Conservation (phyloP, 2,797 vertebrate species). For the Chelmon rostratus region DNA sequence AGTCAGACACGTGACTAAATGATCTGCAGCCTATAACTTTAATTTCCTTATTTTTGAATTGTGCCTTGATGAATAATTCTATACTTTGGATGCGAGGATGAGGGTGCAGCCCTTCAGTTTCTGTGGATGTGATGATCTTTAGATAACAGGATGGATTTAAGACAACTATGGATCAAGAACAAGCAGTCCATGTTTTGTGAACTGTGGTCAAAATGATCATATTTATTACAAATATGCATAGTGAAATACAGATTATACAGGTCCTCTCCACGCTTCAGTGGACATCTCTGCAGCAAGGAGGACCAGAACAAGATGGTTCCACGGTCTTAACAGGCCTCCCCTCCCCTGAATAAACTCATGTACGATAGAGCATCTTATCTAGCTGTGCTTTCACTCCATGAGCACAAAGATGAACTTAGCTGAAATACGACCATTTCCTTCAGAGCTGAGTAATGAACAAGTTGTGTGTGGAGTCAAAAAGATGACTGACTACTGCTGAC, state of each 20-base stretch:
- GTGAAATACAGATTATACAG: conserved; percentile 24
- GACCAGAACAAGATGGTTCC: not conserved
- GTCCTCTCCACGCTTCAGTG: conserved; percentile 1
- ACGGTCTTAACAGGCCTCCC: not conserved
- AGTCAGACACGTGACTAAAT: too few relatives aligned
- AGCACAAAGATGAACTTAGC: not conserved
- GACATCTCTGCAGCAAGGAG: not conserved
- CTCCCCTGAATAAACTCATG: not conserved
- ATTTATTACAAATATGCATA: conserved; percentile 56
- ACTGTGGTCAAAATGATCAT: conserved; percentile 32
- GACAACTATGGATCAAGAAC: not conserved
- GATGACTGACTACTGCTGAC: not conserved
- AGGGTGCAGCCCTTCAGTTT: not conserved
- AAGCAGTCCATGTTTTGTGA: not conserved
- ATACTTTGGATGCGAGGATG: not conserved
- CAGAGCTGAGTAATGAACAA: not conserved
- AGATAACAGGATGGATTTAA: not conserved
- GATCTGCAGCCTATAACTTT: too few relatives aligned
- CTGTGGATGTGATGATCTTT: not conserved
- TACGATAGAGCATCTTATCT: not conserved
- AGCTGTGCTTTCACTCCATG: not conserved
- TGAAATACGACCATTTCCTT: not conserved
- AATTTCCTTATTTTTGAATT: too few relatives aligned
- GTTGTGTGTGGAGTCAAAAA: not conserved
- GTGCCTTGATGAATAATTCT: too few relatives aligned